Percentiles rank a stretch among this genome's conserved stretches.
Evolutionary conservation across 2,797 vertebrate genomes (phyloP).

Genomic region (Xerus rutilus): DNA sequence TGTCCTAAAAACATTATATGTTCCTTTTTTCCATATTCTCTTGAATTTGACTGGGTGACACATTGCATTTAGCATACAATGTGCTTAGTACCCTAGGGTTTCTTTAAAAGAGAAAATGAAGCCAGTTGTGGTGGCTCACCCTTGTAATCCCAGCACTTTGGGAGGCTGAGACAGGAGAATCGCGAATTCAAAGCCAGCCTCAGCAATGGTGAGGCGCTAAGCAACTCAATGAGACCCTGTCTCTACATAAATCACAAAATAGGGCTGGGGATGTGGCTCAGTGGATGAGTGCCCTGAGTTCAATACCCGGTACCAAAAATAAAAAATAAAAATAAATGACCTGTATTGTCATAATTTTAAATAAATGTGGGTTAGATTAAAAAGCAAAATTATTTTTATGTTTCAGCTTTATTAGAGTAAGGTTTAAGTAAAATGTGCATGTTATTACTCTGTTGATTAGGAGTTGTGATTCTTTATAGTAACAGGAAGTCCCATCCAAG

Average conservation of each 20-base stretch:
- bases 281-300: no score
- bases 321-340: no score
- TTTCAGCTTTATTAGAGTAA: conserved; percentile 23
- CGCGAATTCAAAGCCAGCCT: no score
- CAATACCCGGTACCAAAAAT: no score
- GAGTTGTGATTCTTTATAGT: not conserved
- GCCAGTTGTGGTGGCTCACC: no score
- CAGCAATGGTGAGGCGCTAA: no score
- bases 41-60: not conserved
- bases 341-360: conserved; percentile 44
- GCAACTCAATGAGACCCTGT: no score
- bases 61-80: not conserved
- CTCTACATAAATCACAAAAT: no score
- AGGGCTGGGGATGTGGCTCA: no score
- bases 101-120: not conserved
- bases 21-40: not conserved
- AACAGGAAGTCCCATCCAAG: not conserved
- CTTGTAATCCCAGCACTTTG: no score
- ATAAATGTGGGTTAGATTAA: not conserved
- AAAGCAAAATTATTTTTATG: not conserved
- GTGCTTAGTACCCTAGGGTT: not conserved
- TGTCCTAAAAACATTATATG: not conserved
- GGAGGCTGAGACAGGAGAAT: no score
- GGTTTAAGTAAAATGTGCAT: not conserved
- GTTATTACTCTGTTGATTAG: not conserved